Percentiles rank a stretch among this genome's conserved stretches.
Evolutionary conservation across 2,888 invertebrate species (phyloP).

Genomic region (Drosophila macrothrix): DNA sequence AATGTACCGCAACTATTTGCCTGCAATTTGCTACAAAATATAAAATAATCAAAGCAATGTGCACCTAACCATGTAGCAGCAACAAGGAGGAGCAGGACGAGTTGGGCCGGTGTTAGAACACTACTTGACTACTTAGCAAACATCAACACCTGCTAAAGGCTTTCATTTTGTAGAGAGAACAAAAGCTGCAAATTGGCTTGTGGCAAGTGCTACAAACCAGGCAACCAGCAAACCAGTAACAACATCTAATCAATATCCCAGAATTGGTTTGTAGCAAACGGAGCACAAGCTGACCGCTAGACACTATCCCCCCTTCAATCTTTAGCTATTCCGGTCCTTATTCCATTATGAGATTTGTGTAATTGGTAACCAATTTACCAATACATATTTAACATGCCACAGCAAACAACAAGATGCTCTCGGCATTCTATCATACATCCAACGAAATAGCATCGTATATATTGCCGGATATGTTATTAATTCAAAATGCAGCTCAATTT

Average conservation of each 20-base stretch:
- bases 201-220: slow-evolving; percentile 51
- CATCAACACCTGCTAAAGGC: slow-evolving; percentile 75
- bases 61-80: slow-evolving; percentile 57
- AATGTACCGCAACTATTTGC: slow-evolving; percentile 71
- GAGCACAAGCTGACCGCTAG: slow-evolving; percentile 60
- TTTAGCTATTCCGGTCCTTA: slow-evolving; percentile 36
- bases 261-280: slow-evolving; percentile 48
- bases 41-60: slow-evolving; percentile 79
- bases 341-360: slow-evolving; percentile 76
- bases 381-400: slow-evolving; percentile 50
- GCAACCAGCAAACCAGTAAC: slow-evolving; percentile 38
- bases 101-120: neutral
- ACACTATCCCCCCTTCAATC: slow-evolving; percentile 3
- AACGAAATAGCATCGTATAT: slow-evolving; percentile 14
- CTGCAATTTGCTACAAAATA: slow-evolving; percentile 74
- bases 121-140: slow-evolving; percentile 76
- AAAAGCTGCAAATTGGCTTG: slow-evolving; percentile 75
- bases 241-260: slow-evolving; percentile 70
- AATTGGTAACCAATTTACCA: slow-evolving; percentile 73
- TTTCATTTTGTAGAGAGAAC: slow-evolving; percentile 48
- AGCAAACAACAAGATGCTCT: slow-evolving; percentile 36
- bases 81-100: neutral
- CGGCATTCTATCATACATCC: neutral
- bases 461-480: slow-evolving; percentile 73
- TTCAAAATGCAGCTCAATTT: slow-evolving; percentile 72